A percentile compares a stretch with the other conserved stretches of the same genome.
phyloP scores from a whole-genome alignment of 2,797 vertebrate species.

The Spondyliosoma cantharus region DNA sequence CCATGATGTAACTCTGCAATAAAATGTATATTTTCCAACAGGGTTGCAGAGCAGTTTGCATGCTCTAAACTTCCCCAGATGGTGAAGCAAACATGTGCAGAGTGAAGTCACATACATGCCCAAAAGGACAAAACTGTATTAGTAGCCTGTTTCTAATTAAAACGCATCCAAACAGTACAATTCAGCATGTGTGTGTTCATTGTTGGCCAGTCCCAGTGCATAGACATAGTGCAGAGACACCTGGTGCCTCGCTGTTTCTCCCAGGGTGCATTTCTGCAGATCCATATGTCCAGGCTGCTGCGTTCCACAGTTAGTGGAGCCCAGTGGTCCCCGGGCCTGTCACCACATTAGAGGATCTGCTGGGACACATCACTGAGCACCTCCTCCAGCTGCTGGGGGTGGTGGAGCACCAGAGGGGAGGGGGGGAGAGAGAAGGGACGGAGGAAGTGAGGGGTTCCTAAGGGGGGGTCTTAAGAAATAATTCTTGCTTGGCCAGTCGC shows the following conservation, averaged over 20 bases:
- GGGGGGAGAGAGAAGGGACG: conserved; percentile 29
- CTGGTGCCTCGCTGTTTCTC: conserved; percentile 62
- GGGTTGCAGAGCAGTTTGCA: conserved; percentile 54
- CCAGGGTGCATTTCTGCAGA: conserved; percentile 66
- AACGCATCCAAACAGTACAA: conserved; percentile 40
- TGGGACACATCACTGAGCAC: conserved; percentile 76
- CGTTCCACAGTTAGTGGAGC: conserved; percentile 72
- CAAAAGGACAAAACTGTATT: conserved; percentile 27
- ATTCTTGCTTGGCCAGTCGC: conserved; percentile 63
- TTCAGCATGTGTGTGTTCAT: conserved; percentile 29
- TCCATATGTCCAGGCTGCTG: conserved; percentile 58
- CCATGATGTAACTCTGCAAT: conserved; percentile 76
- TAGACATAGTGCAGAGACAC: conserved; percentile 65
- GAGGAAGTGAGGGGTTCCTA: conserved; percentile 61
- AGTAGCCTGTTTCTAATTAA: conserved; percentile 62
- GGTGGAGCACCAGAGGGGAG: conserved; percentile 43
- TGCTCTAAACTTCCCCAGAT: conserved; percentile 64
- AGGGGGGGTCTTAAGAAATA: conserved; percentile 51
- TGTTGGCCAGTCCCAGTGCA: conserved; percentile 43
- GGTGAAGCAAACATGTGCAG: conserved; percentile 37
- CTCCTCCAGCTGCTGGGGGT: conserved; percentile 76
- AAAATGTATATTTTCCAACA: conserved; percentile 79
- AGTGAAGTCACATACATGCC: conserved; percentile 2
- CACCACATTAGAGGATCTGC: conserved; percentile 79
- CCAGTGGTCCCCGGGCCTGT: conserved; percentile 71